Conservation (phyloP, 2,888 invertebrate species). For the Dione juno region DNA sequence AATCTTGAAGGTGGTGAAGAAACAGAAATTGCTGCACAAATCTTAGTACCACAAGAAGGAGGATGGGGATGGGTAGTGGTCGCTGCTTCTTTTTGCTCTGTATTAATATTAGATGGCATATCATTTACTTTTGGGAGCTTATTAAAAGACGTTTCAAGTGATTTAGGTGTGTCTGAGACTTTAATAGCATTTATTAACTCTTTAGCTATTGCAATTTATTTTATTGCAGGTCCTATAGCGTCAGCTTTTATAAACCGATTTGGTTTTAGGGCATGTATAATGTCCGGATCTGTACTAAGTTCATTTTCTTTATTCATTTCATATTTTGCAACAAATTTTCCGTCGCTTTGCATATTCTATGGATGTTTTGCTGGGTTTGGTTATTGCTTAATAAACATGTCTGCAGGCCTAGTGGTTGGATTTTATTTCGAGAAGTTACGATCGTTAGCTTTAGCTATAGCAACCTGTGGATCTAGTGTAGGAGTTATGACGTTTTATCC, state of each 20-base stretch:
- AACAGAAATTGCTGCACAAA: constrained; percentile 75
- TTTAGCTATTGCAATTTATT: constrained; percentile 68
- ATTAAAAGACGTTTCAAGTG: constrained; percentile 60
- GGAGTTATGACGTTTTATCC: constrained; percentile 71
- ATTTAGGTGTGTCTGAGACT: constrained; percentile 59
- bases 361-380: constrained; percentile 68
- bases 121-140: constrained; percentile 72
- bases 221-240: constrained; percentile 63
- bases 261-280: constrained; percentile 71
- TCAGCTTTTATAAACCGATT: constrained; percentile 75
- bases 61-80: constrained; percentile 79
- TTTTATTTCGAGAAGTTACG: constrained; percentile 76
- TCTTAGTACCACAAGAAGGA: constrained; percentile 71
- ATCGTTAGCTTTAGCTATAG: constrained; percentile 66
- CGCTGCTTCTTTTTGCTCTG: constrained; percentile 57
- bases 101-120: constrained; percentile 68
- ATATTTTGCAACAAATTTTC: constrained; percentile 62
- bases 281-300: constrained; percentile 68
- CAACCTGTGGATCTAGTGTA: constrained; percentile 67
- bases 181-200: constrained; percentile 69
- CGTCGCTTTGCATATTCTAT: constrained; percentile 63
- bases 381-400: constrained; percentile 67
- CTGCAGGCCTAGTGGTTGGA: constrained; percentile 67
- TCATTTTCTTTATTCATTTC: constrained; percentile 62
- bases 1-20: constrained; percentile 67